Base-by-base conservation (phyloP, 2,113 vertebrate genomes). In the Peromyscus polionotus region DNA sequence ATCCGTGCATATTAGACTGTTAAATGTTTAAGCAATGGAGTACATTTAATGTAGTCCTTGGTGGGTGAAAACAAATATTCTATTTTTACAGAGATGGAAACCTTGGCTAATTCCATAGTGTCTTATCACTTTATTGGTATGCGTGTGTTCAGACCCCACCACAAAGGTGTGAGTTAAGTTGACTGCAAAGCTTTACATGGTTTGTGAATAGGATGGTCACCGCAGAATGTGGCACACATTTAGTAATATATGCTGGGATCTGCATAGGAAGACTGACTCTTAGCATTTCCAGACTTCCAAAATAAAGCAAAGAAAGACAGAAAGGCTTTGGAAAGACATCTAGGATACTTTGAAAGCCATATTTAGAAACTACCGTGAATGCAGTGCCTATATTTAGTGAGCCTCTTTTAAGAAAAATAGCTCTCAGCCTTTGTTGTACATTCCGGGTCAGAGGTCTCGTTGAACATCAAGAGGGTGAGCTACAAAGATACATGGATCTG, bases 351-450 rank as follows among this genome's bases (percentile, higher is more conserved):
- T 77, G 51, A 85, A 80, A 28, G 65, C 51, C 8, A 9, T 65
- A 26, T 94, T 76, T 95, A 45, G 65, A 80, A 95, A 91, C 42
- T 84, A 28, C 48, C n/a, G 92, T 95, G 42, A 92, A 63, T 59
- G 31, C 28, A 7, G 42, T 68, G 39, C 39, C 59, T 84, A 84
- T 73, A 94, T 77, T 61, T 57, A 48, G 80, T 42, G 45, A 81
- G 3, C 61, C 57, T n/a, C 57, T 94, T 88, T 54, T 24, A 36
- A 84, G 85, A 84, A 51, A 79, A 79, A 48, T 2, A 70, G 31
- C 36, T 61, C 70, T 36, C 0, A 0, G 57, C 16, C 39, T 90
- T 36, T 76, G 14, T 70, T 88, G 72, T 0, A 12, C 20, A 14
- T 72, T 65, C 20, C 59, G n/a, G 48, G 51, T 65, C 80, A 48